Conservation (phyloP, 1,140 invertebrate species). For the Halictus rubicundus region DNA sequence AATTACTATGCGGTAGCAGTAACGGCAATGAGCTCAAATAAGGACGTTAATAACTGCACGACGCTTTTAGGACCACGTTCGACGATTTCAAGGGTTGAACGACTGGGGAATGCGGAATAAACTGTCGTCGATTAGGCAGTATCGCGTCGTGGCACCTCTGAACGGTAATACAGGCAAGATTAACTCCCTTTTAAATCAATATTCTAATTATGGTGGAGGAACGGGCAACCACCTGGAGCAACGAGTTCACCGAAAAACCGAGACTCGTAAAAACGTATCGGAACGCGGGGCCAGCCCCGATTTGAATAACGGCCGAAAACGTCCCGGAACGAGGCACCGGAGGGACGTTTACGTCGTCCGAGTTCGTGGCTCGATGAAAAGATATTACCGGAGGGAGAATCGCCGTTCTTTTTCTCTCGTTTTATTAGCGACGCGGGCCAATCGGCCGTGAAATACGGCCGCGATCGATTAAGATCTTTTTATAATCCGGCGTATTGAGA, state of each 20-base stretch:
- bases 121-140: too few relatives aligned
- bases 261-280: constrained; percentile 11
- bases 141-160: too few relatives aligned
- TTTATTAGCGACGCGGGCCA: constrained; percentile 16
- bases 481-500: neutral
- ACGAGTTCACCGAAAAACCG: neutral
- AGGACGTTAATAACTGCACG: too few relatives aligned
- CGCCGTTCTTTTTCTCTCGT: neutral
- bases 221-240: constrained; percentile 10
- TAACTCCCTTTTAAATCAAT: neutral
- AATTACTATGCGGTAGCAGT: too few relatives aligned
- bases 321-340: constrained; percentile 24
- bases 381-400: constrained; percentile 14
- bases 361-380: constrained; percentile 21
- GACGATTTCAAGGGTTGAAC: too few relatives aligned
- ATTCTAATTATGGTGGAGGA: neutral
- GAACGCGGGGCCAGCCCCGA: constrained; percentile 9
- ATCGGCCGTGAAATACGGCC: constrained; percentile 30
- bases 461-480: neutral
- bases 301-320: constrained; percentile 49
- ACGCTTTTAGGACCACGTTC: too few relatives aligned
- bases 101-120: too few relatives aligned
- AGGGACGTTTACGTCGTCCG: constrained; percentile 37
- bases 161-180: too few relatives aligned
- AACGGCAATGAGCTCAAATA: too few relatives aligned